Base-by-base conservation (phyloP, 2,113 vertebrate species). In the Oryzias curvinotus region DNA sequence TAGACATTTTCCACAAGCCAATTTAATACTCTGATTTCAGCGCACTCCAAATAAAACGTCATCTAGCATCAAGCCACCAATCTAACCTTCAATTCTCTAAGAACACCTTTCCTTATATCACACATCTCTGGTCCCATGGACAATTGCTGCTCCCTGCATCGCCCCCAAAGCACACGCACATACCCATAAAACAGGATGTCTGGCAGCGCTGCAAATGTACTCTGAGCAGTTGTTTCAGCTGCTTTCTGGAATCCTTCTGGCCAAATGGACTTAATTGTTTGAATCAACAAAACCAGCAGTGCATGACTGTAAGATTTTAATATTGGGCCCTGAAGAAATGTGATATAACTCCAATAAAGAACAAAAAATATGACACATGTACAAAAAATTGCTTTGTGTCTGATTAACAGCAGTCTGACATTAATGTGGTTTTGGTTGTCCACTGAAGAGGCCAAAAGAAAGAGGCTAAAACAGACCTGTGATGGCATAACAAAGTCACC, bases 151-250 rank as follows among this genome's bases (percentile, higher is more conserved):
- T 82, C 77, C 49, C 68, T 77, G 72, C 70, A 73, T 81, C 73
- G 76, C 59, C 41, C 55, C 67, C 25, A 46, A 74, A 78, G 71
- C 55, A 73, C 71, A 75, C 21, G 21, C 76, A 82, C 75, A 69
- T 80, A 72, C 79, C 83, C 69, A 85, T 82, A 85, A 81, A 47
- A 85, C 77, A 78, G 82, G 85, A 83, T 73, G 65, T 87, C 83
- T 82, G 82, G 78, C 68, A 66, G 57, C 18, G 43, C 78, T 58
- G 78, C 57, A 80, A 87, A 81, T 78, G 25, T 81, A 83, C 68
- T 78, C 57, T 57, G 62, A 73, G 43, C 12, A 56, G 54, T 56
- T 78, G 72, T 45, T 64, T 51, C 49, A 62, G 44, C 51, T 21
- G 47, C 67, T 81, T 73, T 59, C 74, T 55, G 70, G 52, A 73